Conservation (phyloP, 2,888 invertebrate species). For the Drepana falcataria region DNA sequence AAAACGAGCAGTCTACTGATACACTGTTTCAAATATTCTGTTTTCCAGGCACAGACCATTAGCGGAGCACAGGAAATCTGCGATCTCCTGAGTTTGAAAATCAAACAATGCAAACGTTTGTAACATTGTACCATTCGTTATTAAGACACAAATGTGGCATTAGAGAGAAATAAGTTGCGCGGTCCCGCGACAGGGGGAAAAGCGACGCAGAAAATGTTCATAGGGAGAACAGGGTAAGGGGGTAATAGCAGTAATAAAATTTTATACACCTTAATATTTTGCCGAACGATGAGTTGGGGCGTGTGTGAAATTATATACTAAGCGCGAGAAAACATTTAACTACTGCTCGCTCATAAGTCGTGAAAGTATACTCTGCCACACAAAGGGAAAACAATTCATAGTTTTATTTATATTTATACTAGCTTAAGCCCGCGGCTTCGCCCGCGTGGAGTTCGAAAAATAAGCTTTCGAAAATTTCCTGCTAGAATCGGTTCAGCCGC, state of each 20-base stretch:
- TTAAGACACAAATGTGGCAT: slow-evolving; percentile 73
- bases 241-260: slow-evolving; percentile 73
- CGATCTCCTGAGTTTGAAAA: slow-evolving; percentile 66
- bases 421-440: no score
- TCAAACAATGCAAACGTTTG: slow-evolving; percentile 64
- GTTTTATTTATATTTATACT: no score
- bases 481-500: no score
- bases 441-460: no score
- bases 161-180: slow-evolving; percentile 55
- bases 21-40: slow-evolving; percentile 54
- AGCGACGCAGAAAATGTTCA: slow-evolving; percentile 66
- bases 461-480: no score
- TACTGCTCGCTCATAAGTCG: slow-evolving; percentile 29
- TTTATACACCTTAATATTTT: slow-evolving; percentile 76
- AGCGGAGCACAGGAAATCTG: slow-evolving; percentile 53
- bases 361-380: slow-evolving; percentile 24
- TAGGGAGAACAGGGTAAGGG: slow-evolving; percentile 61
- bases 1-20: slow-evolving; percentile 19
- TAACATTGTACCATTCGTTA: slow-evolving; percentile 70
- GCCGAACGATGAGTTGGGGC: slow-evolving; percentile 70
- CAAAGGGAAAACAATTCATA: slow-evolving; percentile 7
- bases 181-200: slow-evolving; percentile 30
- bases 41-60: slow-evolving; percentile 52
- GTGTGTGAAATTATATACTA: slow-evolving; percentile 70
- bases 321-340: slow-evolving; percentile 51